These are phyloP conservation scores for Rotaria socialis DNA, from an alignment of 2,888 invertebrate genomes.

Conservation along the genomic window DNA sequence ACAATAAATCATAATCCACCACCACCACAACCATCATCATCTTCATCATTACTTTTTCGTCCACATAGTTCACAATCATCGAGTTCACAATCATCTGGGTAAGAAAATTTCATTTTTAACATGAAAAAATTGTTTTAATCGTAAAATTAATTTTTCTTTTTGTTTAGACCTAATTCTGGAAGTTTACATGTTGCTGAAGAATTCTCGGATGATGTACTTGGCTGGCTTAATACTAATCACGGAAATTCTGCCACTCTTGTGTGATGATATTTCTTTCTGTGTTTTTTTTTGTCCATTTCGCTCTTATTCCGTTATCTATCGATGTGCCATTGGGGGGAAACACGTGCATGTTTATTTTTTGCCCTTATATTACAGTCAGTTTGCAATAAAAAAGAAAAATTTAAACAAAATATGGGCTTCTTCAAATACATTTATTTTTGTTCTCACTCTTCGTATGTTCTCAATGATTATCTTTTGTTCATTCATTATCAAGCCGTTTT, in stretches of 20 bases:
- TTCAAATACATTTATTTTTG: not conserved
- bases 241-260: slow-evolving; percentile 25
- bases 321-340: not conserved
- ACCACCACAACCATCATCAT: not conserved
- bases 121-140: not conserved
- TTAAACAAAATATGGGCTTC: slow-evolving; percentile 12
- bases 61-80: slow-evolving; percentile 15
- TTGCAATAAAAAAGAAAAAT: slow-evolving; percentile 6
- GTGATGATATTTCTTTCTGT: not conserved
- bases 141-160: not conserved
- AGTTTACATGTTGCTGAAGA: slow-evolving; percentile 30
- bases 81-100: slow-evolving; percentile 25
- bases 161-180: not conserved
- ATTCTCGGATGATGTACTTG: slow-evolving; percentile 8
- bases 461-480: not conserved
- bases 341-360: not conserved
- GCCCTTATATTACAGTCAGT: slow-evolving; percentile 5
- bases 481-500: slow-evolving; percentile 6
- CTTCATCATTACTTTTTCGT: not conserved
- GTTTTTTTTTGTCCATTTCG: not conserved
- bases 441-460: not conserved
- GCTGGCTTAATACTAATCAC: not conserved
- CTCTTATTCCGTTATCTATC: not conserved
- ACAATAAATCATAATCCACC: not conserved
- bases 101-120: not conserved